A percentile compares a stretch with the other conserved stretches of the same genome.
These are phyloP conservation scores for Saccostrea echinata DNA, from an alignment of 1,140 invertebrate genomes.

Conservation along the genomic window DNA sequence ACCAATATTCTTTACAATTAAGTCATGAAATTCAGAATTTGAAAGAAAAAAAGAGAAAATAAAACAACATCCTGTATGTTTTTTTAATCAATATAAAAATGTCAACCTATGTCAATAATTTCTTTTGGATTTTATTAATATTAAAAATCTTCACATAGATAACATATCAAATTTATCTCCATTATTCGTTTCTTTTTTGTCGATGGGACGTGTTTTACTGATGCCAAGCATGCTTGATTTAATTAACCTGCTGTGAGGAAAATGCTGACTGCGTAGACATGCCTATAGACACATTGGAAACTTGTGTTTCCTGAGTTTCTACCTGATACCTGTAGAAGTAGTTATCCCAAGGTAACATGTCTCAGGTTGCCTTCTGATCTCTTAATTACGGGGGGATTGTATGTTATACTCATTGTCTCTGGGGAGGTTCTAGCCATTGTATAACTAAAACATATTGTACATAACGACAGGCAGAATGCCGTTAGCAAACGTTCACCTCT, in stretches of 20 bases:
- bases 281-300: not conserved
- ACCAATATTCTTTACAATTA: too few species aligned
- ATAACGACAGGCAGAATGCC: conserved; percentile 13
- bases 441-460: conserved; percentile 6
- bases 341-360: not conserved
- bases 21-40: too few species aligned
- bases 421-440: not conserved
- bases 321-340: not conserved
- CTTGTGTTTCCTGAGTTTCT: not conserved
- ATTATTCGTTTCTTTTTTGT: not conserved
- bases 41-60: too few species aligned
- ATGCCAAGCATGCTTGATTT: not conserved
- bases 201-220: not conserved
- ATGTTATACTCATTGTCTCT: conserved; percentile 13
- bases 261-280: conserved; percentile 8
- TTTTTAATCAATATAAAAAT: too few species aligned
- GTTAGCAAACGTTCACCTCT: not conserved
- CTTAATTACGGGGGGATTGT: not conserved
- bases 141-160: too few species aligned
- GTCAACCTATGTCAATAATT: too few species aligned
- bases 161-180: not conserved
- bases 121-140: too few species aligned
- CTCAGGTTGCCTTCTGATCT: conserved; percentile 21
- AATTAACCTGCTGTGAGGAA: not conserved
- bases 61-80: too few species aligned